Conservation (phyloP, 2,888 invertebrate genomes). For the Nomada ruficornis region DNA sequence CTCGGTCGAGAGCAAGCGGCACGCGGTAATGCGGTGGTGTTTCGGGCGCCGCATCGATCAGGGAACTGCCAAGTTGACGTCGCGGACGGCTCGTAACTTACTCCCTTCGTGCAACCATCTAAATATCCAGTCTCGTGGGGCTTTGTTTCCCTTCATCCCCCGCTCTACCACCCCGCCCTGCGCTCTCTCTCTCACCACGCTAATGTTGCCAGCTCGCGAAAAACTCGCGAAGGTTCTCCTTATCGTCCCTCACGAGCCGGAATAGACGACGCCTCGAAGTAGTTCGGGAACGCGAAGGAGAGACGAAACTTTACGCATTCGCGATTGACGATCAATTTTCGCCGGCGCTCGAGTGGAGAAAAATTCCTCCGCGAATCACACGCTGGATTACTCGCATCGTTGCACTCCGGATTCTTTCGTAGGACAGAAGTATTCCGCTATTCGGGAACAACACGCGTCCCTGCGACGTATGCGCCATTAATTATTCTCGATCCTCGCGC, state of each 20-base stretch:
- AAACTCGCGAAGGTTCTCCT: conserved; percentile 10
- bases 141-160: conserved; percentile 10
- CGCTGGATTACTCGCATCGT: conserved; percentile 65
- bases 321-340: conserved; percentile 64
- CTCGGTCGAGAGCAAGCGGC: background rate
- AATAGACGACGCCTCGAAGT: conserved; percentile 32
- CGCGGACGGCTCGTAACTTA: conserved; percentile 67
- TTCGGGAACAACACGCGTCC: conserved; percentile 14
- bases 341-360: conserved; percentile 46
- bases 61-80: conserved; percentile 78
- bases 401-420: conserved; percentile 63
- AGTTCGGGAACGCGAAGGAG: conserved; percentile 43
- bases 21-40: conserved; percentile 49
- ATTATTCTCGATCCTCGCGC: conserved; percentile 57
- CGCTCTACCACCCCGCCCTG: background rate
- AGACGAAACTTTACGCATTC: conserved; percentile 52
- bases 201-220: conserved; percentile 20
- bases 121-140: conserved; percentile 25
- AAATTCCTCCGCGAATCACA: conserved; percentile 70
- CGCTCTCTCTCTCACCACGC: background rate
- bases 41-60: conserved; percentile 78
- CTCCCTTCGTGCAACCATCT: conserved; percentile 19
- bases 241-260: background rate
- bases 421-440: conserved; percentile 64
- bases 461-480: conserved; percentile 47